These are phyloP conservation scores for Tringa solitaria DNA, from an alignment of 2,113 vertebrate species.

Conservation along the genomic window DNA sequence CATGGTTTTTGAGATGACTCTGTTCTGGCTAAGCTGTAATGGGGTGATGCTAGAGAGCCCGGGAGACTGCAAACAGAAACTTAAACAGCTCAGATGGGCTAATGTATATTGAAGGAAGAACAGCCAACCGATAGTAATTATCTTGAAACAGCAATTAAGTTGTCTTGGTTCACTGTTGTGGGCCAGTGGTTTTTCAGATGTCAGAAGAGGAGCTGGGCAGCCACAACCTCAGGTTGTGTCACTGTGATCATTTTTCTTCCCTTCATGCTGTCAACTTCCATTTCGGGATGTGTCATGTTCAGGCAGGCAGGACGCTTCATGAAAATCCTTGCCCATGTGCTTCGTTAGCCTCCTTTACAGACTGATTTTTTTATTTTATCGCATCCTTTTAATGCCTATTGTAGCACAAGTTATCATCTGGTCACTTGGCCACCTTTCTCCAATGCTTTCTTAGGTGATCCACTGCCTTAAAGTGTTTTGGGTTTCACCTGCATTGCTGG, in stretches of 20 bases:
- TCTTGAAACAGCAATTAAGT: background rate
- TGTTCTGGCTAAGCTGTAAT: background rate
- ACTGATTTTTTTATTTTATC: background rate
- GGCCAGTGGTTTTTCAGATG: slow-evolving; percentile 10
- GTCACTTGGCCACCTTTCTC: background rate
- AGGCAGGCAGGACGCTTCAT: background rate
- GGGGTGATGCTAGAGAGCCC: background rate
- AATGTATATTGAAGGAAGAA: background rate
- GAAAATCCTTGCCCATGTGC: background rate
- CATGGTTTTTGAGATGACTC: background rate
- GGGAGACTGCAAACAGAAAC: background rate
- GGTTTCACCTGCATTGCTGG: background rate
- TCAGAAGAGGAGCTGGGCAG: background rate
- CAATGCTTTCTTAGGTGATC: background rate
- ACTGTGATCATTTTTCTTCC: background rate
- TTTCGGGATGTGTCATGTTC: background rate
- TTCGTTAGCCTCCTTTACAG: background rate
- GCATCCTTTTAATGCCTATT: background rate
- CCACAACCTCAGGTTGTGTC: background rate
- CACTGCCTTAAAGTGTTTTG: background rate
- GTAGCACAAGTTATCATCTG: background rate
- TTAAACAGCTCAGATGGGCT: background rate
- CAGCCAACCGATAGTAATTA: background rate
- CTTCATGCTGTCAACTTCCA: background rate
- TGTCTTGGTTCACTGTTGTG: slow-evolving; percentile 7